Evolutionary conservation across 2,113 vertebrate species (phyloP), one percentile per base, ranked within the genome.

Genomic region (Cettia cetti): DNA sequence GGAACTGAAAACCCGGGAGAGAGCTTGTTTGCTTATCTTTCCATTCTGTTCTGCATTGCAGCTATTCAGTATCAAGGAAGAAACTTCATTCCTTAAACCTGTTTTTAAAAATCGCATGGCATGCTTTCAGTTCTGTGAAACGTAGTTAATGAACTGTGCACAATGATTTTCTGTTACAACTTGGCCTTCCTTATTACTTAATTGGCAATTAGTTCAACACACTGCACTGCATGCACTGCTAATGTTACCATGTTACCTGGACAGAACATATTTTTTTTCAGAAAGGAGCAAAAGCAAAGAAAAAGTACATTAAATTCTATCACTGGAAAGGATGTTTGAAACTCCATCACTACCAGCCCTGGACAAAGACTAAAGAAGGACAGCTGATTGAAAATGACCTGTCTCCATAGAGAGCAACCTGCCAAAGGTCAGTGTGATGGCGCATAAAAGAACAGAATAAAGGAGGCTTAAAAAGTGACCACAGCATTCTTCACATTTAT

Each of bases 171-270:
- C 92, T 92, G 79, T 95, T 94, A 94, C 85, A 96, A 65, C 85
- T 78, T 89, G 72, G 79, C 64, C 90, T 93, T 80, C 60, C 30
- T 60, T 45, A 68, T 90, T 90, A 93, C 86, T 93, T 95, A 93
- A 95, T 75, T 94, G 86, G 72, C 85, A 96, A 96, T 96, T 96
- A 93, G 91, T 92, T 92, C 89, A 94, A 92, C 89, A 89, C 76
- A 86, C 60, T 3, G 1, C 90, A 57, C 23, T 9, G 11, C 72
- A 49, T 35, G 71, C 79, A 77, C 47, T 78, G 79, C 60, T 92
- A 56, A 94, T 56, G 78, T 90, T 92, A 96, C 75, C 79, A 86
- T 8, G 24, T 81, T 93, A 95, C 88, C 21, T 10, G 9, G 74
- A 90, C 76, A 92, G 69, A 95, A 93, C 69, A 53, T 60, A 53